Evolutionary conservation across 2,888 invertebrate species (phyloP).

Genomic region (Thymelicus sylvestris): DNA sequence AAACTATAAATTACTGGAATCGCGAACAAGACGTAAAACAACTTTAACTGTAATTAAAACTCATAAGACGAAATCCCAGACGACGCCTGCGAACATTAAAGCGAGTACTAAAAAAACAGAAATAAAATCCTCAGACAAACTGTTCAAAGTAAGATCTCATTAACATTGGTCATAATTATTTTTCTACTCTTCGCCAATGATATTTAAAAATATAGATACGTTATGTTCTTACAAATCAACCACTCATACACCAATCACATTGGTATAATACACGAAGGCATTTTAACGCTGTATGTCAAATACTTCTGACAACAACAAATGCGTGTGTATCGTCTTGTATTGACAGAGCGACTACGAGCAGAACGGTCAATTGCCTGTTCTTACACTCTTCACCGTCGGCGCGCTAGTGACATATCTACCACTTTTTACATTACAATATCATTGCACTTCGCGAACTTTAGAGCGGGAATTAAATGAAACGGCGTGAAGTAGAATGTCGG

Average conservation of each 20-base stretch:
- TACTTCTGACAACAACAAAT: too few species aligned
- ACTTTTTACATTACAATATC: too few species aligned
- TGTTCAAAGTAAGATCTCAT: constrained; percentile 37
- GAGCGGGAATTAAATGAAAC: constrained; percentile 21
- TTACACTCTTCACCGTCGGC: too few species aligned
- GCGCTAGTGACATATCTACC: too few species aligned
- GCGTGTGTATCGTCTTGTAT: too few species aligned
- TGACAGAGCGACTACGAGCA: too few species aligned
- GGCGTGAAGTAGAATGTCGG: neutral
- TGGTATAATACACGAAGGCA: too few species aligned
- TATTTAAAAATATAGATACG: too few species aligned
- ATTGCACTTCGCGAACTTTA: constrained; percentile 12
- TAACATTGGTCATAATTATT: constrained; percentile 38
- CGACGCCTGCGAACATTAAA: constrained; percentile 22
- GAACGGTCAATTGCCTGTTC: too few species aligned
- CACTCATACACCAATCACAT: too few species aligned
- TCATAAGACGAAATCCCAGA: constrained; percentile 34
- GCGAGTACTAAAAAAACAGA: constrained; percentile 18
- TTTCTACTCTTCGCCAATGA: constrained; percentile 22
- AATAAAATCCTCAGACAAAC: constrained; percentile 32
- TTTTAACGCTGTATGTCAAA: too few species aligned
- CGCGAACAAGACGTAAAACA: constrained; percentile 26
- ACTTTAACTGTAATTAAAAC: constrained; percentile 34
- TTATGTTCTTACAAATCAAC: too few species aligned
- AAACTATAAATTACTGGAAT: constrained; percentile 21